A percentile compares a stretch with the other conserved stretches of the same genome.
Evolutionary conservation across 2,797 vertebrate genomes (phyloP).

Genomic region (Orientallactaga sibirica): DNA sequence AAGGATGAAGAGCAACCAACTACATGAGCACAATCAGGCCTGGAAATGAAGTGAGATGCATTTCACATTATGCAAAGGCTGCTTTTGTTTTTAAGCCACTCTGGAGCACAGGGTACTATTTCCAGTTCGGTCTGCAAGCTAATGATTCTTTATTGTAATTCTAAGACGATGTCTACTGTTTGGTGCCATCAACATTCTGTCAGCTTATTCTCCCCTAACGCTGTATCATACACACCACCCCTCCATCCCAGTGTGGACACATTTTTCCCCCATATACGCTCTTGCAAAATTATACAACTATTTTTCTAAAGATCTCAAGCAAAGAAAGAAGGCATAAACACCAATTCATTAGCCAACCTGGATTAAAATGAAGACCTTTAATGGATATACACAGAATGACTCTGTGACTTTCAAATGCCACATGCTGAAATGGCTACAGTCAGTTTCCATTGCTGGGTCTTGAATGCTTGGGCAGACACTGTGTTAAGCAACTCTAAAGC

Average conservation of each 20-base stretch:
- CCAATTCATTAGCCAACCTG: background rate
- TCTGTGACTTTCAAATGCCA: slow-evolving; percentile 18
- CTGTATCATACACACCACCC: background rate
- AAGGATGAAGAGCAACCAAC: slow-evolving; percentile 73
- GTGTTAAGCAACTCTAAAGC: slow-evolving; percentile 15
- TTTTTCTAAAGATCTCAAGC: slow-evolving; percentile 49
- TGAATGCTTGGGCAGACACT: background rate
- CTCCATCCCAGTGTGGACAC: background rate
- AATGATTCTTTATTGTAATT: slow-evolving; percentile 58
- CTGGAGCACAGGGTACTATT: slow-evolving; percentile 62
- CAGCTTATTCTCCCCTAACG: background rate
- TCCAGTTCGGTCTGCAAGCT: slow-evolving; percentile 62
- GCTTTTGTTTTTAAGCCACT: slow-evolving; percentile 76
- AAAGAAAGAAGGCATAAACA: slow-evolving; percentile 31
- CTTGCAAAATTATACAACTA: slow-evolving; percentile 44
- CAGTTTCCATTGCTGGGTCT: background rate
- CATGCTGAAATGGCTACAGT: background rate
- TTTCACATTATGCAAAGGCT: slow-evolving; percentile 68
- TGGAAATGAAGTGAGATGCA: slow-evolving; percentile 62
- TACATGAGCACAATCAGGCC: slow-evolving; percentile 68
- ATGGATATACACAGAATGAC: slow-evolving; percentile 42
- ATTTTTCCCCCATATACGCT: background rate
- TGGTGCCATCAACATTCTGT: background rate
- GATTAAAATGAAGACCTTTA: slow-evolving; percentile 54
- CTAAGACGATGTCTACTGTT: background rate